These are phyloP conservation scores for Coleophora flavipennella DNA, from an alignment of 2,888 invertebrate species.

Conservation along the genomic window DNA sequence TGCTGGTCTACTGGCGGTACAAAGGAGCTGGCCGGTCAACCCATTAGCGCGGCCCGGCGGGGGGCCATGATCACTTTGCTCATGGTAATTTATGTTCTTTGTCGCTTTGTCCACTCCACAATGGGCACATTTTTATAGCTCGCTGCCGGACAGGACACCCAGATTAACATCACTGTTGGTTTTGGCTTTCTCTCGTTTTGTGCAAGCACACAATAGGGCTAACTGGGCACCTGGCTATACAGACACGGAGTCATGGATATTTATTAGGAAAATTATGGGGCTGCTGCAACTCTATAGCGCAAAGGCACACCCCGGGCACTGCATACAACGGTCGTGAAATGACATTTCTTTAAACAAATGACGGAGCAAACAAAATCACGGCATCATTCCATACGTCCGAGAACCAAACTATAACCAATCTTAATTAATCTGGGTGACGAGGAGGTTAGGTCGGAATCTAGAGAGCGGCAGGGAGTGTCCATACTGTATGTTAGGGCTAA, in stretches of 20 bases:
- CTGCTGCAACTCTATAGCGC: too few relatives aligned
- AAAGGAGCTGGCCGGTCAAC: constrained; percentile 39
- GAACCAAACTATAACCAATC: too few relatives aligned
- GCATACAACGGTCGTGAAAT: too few relatives aligned
- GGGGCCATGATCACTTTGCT: constrained; percentile 69
- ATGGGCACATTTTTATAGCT: constrained; percentile 58
- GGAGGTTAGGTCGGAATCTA: too few relatives aligned
- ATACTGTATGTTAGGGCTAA: too few relatives aligned
- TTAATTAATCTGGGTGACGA: too few relatives aligned
- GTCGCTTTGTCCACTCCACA: constrained; percentile 57
- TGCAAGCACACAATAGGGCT: constrained; percentile 54
- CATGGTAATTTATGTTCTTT: constrained; percentile 71
- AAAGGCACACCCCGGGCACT: too few relatives aligned
- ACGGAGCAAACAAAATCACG: too few relatives aligned
- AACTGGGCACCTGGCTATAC: constrained; percentile 65
- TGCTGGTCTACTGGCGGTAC: constrained; percentile 12
- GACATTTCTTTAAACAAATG: too few relatives aligned
- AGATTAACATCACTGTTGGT: constrained; percentile 65
- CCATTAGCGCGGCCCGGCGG: constrained; percentile 61
- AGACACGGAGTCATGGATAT: constrained; percentile 36
- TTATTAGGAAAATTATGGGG: background rate
- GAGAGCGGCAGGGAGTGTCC: too few relatives aligned
- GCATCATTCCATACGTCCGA: too few relatives aligned
- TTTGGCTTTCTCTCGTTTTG: constrained; percentile 67
- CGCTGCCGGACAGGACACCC: constrained; percentile 58